Conservation (phyloP, 1,140 invertebrate genomes). For the Anastrepha ludens region DNA sequence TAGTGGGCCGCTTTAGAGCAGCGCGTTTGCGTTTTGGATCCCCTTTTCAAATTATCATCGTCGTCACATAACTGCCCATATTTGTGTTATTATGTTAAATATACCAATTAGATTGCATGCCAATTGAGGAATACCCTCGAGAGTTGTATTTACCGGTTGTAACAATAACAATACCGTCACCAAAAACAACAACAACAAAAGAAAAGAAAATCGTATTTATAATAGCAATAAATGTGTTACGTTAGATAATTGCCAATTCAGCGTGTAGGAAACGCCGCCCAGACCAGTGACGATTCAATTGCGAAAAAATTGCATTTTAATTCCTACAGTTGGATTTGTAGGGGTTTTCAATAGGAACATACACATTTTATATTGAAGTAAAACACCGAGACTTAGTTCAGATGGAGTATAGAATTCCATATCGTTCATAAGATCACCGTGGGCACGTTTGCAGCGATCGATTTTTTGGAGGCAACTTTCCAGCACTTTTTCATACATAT, state of each 20-base stretch:
- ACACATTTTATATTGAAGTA: too few relatives aligned
- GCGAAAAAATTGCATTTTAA: not conserved
- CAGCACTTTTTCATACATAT: too few relatives aligned
- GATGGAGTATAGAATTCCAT: too few relatives aligned
- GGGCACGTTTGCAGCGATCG: too few relatives aligned
- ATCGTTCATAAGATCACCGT: too few relatives aligned
- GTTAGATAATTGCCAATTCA: not conserved
- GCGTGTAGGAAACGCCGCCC: not conserved
- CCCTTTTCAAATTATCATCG: slow-evolving; percentile 36
- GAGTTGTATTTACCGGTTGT: slow-evolving; percentile 30
- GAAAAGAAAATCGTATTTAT: not conserved
- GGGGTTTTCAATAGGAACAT: too few relatives aligned
- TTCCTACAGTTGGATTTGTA: not conserved
- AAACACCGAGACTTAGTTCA: too few relatives aligned
- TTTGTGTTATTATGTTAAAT: slow-evolving; percentile 52
- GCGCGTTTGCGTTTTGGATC: slow-evolving; percentile 12
- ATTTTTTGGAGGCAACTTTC: too few relatives aligned
- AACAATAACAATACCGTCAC: not conserved
- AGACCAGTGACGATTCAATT: slow-evolving; percentile 17
- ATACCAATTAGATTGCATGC: slow-evolving; percentile 48
- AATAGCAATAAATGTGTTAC: not conserved
- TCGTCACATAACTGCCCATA: slow-evolving; percentile 47
- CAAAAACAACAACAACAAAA: not conserved
- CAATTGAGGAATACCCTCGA: slow-evolving; percentile 50
- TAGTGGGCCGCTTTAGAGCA: not conserved